Evolutionary conservation across 2,113 vertebrate species (phyloP).

Genomic region (Melozone crissalis): DNA sequence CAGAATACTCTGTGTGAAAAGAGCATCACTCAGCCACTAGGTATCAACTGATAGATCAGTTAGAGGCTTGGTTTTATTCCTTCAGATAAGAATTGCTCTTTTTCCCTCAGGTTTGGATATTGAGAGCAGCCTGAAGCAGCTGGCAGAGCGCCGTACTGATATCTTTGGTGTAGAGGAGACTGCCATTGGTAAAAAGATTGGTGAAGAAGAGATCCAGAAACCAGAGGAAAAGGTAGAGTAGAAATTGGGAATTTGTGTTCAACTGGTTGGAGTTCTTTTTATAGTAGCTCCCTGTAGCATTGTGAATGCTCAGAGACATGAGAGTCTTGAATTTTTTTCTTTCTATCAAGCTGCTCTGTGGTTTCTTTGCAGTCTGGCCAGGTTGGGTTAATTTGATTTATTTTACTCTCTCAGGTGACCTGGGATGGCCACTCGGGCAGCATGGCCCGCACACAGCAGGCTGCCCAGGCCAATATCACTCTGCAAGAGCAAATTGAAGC

Average conservation of each 20-base stretch:
- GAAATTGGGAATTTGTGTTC: background rate
- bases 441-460: slow-evolving; percentile 98
- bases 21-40: fast-evolving
- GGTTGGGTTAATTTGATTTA: background rate
- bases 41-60: background rate
- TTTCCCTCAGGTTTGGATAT: slow-evolving; percentile 87
- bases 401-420: slow-evolving; percentile 81
- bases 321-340: background rate
- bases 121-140: slow-evolving; percentile 97
- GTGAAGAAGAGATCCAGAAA: slow-evolving; percentile 98
- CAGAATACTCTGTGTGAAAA: background rate
- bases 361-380: background rate
- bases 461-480: slow-evolving; percentile 98
- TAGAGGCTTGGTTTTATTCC: background rate
- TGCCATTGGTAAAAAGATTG: slow-evolving; percentile 98
- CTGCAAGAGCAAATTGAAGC: slow-evolving; percentile 99
- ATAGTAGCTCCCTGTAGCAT: no score
- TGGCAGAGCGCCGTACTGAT: slow-evolving; percentile 98
- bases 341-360: background rate
- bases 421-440: slow-evolving; percentile 99
- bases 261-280: background rate
- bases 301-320: background rate
- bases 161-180: slow-evolving; percentile 99
- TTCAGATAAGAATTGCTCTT: background rate
- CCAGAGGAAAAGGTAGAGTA: slow-evolving; percentile 93